phyloP scores from a whole-genome alignment of 2,888 invertebrate genomes.

The Beris chalybata region DNA sequence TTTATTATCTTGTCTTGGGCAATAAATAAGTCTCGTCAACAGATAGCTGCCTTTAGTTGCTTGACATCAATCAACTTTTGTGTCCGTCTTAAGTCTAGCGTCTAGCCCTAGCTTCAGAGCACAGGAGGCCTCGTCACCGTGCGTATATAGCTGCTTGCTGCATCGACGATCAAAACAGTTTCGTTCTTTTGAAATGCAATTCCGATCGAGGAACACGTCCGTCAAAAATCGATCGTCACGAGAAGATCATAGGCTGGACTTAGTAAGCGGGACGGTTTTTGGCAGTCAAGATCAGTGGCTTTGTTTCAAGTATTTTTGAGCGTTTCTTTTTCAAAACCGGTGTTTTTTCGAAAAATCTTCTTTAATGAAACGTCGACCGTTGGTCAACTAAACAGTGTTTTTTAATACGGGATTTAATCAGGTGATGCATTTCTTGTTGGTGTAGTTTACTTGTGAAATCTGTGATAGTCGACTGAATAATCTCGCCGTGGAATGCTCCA shows the following conservation, averaged over 20 bases:
- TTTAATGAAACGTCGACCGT: not conserved
- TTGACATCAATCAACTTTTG: not conserved
- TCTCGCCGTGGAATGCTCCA: no score
- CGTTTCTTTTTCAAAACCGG: no score
- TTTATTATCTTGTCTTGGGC: no score
- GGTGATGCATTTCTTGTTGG: no score
- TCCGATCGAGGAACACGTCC: constrained; percentile 1
- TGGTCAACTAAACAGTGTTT: not conserved
- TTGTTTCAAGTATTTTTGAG: no score
- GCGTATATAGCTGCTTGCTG: not conserved
- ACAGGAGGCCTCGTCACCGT: not conserved
- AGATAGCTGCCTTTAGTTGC: not conserved
- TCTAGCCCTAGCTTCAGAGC: not conserved
- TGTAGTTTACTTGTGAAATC: no score
- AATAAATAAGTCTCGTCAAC: no score
- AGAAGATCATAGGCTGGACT: no score
- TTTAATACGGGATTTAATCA: not conserved
- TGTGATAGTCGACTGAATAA: no score
- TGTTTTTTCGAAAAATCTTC: no score
- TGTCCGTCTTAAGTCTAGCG: not conserved
- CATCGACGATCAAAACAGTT: constrained; percentile 11
- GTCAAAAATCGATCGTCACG: not conserved
- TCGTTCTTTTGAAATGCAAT: constrained; percentile 16
- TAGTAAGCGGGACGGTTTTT: no score
- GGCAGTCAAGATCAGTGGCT: no score